Evolutionary conservation across 2,113 vertebrate species (phyloP).

Genomic region (Callipepla squamata): DNA sequence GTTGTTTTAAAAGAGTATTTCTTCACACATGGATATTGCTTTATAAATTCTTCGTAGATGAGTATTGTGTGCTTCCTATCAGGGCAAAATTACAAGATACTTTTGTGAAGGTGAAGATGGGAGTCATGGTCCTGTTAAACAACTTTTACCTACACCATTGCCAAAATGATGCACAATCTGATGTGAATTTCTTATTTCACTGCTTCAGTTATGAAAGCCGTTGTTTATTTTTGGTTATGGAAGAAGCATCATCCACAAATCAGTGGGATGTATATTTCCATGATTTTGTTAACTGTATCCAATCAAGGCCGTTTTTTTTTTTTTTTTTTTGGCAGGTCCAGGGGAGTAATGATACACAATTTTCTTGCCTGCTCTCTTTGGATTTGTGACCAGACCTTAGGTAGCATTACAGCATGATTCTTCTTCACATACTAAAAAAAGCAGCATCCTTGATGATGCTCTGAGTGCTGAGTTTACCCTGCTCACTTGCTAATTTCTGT

Average conservation of each 20-base stretch:
- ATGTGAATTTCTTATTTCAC: not conserved
- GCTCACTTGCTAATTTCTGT: not conserved
- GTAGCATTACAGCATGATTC: not conserved
- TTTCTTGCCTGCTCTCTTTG: not conserved
- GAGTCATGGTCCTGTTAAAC: not conserved
- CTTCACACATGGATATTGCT: not conserved
- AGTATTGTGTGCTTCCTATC: not conserved
- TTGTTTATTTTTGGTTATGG: not conserved
- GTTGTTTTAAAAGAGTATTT: not conserved
- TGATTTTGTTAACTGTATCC: not conserved
- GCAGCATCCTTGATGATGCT: not conserved
- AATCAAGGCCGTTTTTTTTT: not conserved
- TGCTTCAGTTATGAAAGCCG: not conserved
- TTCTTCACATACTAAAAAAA: not conserved
- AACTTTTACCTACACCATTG: not conserved
- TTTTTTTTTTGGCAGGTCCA: not conserved
- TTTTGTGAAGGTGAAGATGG: not conserved
- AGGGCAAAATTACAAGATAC: not conserved
- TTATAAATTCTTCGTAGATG: not conserved
- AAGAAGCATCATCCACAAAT: not conserved
- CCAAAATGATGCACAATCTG: not conserved
- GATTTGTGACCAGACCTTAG: not conserved
- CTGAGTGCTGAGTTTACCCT: not conserved
- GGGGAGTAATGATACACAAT: not conserved
- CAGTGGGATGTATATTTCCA: not conserved